A percentile compares a stretch with the other conserved stretches of the same genome.
Evolutionary conservation across 2,797 vertebrate genomes (phyloP).

Genomic region (Microtus obscurus): DNA sequence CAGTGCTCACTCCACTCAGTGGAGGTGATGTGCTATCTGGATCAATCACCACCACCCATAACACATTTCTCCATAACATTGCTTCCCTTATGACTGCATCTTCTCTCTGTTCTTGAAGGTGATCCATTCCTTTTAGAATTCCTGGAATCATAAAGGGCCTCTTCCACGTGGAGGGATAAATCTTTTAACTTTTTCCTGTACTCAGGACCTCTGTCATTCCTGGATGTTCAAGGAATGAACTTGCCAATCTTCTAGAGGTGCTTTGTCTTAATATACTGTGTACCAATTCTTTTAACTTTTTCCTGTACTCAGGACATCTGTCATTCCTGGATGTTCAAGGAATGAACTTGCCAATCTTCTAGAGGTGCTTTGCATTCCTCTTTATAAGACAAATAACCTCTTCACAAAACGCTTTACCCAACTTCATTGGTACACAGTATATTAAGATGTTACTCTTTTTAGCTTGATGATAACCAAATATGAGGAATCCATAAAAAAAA

Average conservation of each 20-base stretch:
- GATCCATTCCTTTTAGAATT: background rate
- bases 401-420: background rate
- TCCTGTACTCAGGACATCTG: background rate
- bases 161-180: background rate
- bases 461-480: background rate
- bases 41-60: too few relatives aligned
- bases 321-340: background rate
- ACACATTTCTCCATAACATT: background rate
- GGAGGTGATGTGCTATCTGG: background rate
- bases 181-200: background rate
- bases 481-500: background rate
- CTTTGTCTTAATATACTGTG: too few relatives aligned
- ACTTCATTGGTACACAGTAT: background rate
- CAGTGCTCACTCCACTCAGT: background rate
- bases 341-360: background rate
- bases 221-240: background rate
- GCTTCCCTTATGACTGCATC: background rate
- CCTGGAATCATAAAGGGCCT: background rate
- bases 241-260: too few relatives aligned
- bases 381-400: background rate
- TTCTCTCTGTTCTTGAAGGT: background rate
- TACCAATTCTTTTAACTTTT: background rate
- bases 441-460: background rate
- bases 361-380: too few relatives aligned
- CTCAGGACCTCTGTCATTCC: background rate